Conservation (phyloP, 1,140 invertebrate genomes). For the Battus philenor region DNA sequence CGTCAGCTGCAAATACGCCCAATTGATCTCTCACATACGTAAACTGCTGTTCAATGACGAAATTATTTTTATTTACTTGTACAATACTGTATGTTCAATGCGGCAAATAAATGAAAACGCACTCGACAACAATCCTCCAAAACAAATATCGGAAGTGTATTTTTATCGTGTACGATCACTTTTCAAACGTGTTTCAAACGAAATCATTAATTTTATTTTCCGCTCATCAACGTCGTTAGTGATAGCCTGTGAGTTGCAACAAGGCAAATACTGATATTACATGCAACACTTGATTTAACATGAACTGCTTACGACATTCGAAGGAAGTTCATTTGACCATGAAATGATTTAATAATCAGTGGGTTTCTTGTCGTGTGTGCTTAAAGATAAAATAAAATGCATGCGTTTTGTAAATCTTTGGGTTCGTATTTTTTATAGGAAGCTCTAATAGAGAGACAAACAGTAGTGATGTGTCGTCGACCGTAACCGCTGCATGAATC, state of each 20-base stretch:
- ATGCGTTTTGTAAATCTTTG: slow-evolving; percentile 14
- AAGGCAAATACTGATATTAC: slow-evolving; percentile 21
- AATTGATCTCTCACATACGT: slow-evolving; percentile 47
- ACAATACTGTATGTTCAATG: slow-evolving; percentile 13
- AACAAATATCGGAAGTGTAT: slow-evolving; percentile 6
- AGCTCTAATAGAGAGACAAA: not conserved
- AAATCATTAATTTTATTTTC: slow-evolving; percentile 10
- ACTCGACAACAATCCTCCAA: not conserved
- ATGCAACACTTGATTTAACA: slow-evolving; percentile 17
- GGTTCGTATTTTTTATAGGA: slow-evolving; percentile 2
- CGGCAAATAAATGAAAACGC: slow-evolving; percentile 5
- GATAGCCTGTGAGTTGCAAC: slow-evolving; percentile 1
- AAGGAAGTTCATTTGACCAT: slow-evolving; percentile 21
- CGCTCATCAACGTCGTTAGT: slow-evolving; percentile 12
- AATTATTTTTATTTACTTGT: slow-evolving; percentile 16
- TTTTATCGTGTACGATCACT: too few species aligned
- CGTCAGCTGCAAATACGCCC: slow-evolving; percentile 55
- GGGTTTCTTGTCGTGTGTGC: slow-evolving; percentile 19
- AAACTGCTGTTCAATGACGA: slow-evolving; percentile 20
- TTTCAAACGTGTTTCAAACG: slow-evolving; percentile 9
- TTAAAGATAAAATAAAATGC: slow-evolving; percentile 15
- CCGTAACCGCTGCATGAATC: slow-evolving; percentile 18
- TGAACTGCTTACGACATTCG: slow-evolving; percentile 17
- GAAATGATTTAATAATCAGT: slow-evolving; percentile 21
- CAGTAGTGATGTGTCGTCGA: slow-evolving; percentile 8